These are phyloP conservation scores for Lindbergichthys nudifrons DNA, from an alignment of 2,797 vertebrate genomes.

Conservation along the genomic window DNA sequence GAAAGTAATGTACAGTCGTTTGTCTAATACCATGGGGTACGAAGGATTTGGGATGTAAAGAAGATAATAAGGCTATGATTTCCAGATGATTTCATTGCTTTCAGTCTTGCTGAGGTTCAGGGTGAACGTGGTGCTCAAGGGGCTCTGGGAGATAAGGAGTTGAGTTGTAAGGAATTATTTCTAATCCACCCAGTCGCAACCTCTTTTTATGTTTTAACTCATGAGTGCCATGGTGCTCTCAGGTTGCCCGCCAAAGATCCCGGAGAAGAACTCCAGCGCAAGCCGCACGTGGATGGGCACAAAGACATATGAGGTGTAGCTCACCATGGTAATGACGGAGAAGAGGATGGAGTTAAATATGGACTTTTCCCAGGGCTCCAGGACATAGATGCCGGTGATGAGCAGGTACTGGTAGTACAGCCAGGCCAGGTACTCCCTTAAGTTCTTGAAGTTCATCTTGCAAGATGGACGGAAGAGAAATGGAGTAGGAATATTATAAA, in stretches of 20 bases:
- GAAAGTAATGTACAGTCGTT: conserved; percentile 36
- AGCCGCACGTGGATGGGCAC: conserved; percentile 93
- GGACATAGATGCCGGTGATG: conserved; percentile 94
- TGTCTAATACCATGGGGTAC: conserved; percentile 57
- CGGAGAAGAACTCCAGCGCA: conserved; percentile 94
- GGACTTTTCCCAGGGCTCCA: conserved; percentile 97
- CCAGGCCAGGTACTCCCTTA: conserved; percentile 93
- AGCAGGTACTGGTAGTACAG: conserved; percentile 98
- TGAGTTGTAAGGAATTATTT: conserved; percentile 24
- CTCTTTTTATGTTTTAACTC: conserved; percentile 75
- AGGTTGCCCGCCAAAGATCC: conserved; percentile 86
- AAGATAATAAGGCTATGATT: conserved; percentile 50
- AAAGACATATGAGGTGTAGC: conserved; percentile 96
- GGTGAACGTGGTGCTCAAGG: conserved; percentile 1
- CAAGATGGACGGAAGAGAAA: conserved; percentile 24
- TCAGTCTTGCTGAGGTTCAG: conserved; percentile 36
- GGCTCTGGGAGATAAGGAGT: background rate
- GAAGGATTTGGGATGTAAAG: conserved; percentile 55
- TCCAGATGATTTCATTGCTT: conserved; percentile 46
- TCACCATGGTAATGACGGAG: conserved; percentile 92
- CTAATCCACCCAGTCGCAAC: conserved; percentile 9
- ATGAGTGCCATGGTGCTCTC: conserved; percentile 84
- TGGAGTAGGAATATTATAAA: too few species aligned
- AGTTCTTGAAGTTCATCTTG: conserved; percentile 90
- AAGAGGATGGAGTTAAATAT: conserved; percentile 94